These are phyloP conservation scores for Acrossocheilus fasciatus DNA, from an alignment of 2,797 vertebrate genomes.

Conservation along the genomic window DNA sequence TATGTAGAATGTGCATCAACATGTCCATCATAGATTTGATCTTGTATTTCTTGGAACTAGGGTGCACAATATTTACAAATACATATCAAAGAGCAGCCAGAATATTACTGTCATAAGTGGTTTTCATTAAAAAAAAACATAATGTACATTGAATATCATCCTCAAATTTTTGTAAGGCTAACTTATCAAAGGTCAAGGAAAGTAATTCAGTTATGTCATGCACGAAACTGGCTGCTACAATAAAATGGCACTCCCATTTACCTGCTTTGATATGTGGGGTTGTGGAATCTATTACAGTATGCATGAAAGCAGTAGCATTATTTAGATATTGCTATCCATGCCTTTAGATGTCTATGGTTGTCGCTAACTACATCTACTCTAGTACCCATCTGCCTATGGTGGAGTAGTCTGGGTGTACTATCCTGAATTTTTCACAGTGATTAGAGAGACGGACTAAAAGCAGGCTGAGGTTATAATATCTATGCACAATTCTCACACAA, in stretches of 20 bases:
- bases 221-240: slow-evolving; percentile 12
- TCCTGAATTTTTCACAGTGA: slow-evolving; percentile 60
- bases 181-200: slow-evolving; percentile 39
- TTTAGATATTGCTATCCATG: slow-evolving; percentile 41
- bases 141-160: slow-evolving; percentile 40
- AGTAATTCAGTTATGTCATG: slow-evolving; percentile 41
- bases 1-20: background rate
- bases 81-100: slow-evolving; percentile 78
- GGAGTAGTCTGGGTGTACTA: slow-evolving; percentile 13
- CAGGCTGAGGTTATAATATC: slow-evolving; percentile 73
- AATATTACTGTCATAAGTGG: slow-evolving; percentile 72
- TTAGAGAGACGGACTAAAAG: slow-evolving; percentile 68
- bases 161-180: slow-evolving; percentile 46
- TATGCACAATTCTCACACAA: slow-evolving; percentile 53
- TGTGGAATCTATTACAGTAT: slow-evolving; percentile 11
- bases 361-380: slow-evolving; percentile 26
- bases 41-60: slow-evolving; percentile 64
- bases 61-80: slow-evolving; percentile 78
- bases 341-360: slow-evolving; percentile 16
- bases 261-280: slow-evolving; percentile 14
- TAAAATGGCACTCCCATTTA: slow-evolving; percentile 16
- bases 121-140: slow-evolving; percentile 64
- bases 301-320: slow-evolving; percentile 1
- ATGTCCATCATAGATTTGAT: background rate
- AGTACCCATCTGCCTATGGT: background rate